Conservation (phyloP, 2,797 vertebrate species). For the Selene dorsalis region DNA sequence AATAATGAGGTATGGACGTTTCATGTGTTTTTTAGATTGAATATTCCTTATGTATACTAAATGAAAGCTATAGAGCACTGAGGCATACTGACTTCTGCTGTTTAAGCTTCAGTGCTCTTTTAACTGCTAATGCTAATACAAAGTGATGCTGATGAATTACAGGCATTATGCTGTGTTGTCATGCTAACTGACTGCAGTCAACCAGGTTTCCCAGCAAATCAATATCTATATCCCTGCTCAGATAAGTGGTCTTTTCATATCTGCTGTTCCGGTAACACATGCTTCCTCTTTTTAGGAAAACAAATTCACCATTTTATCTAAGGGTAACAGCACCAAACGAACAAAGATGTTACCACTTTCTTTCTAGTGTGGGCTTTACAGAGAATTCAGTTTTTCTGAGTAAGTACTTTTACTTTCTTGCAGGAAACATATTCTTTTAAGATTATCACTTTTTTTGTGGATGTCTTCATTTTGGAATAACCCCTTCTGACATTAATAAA, state of each 20-base stretch:
- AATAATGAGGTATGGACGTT: conserved; percentile 18
- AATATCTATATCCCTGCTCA: background rate
- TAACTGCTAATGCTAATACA: conserved; percentile 10
- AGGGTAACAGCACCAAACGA: background rate
- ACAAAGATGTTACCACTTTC: background rate
- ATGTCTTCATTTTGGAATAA: conserved; percentile 21
- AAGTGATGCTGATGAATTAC: conserved; percentile 8
- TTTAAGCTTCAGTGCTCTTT: conserved; percentile 6
- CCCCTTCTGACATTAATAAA: background rate
- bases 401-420: background rate
- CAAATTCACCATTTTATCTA: background rate
- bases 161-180: conserved; percentile 14
- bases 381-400: background rate
- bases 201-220: conserved; percentile 7
- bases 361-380: background rate
- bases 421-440: background rate
- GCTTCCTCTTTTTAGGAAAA: background rate
- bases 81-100: background rate
- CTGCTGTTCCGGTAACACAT: background rate
- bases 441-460: background rate
- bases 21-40: background rate
- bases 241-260: conserved; percentile 30
- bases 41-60: conserved; percentile 11
- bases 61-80: background rate
- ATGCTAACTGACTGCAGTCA: conserved; percentile 2